These are phyloP conservation scores for Heliocidaris erythrogramma DNA, from an alignment of 35 echinoderm and acorn worm genomes.

Conservation along the genomic window DNA sequence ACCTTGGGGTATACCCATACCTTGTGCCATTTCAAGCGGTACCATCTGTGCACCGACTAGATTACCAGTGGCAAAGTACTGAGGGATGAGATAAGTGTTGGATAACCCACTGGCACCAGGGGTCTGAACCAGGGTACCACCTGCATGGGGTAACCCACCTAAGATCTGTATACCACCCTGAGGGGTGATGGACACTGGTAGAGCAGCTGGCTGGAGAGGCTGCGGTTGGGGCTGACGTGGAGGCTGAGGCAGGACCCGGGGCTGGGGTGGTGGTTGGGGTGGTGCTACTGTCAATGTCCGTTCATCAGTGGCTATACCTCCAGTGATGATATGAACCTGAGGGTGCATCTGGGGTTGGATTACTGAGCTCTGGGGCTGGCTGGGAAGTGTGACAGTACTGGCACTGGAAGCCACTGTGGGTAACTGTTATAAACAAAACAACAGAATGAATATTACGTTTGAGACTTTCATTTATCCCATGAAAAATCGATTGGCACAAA, in stretches of 20 bases:
- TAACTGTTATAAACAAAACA: background rate
- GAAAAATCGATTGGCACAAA: too few species aligned
- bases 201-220: background rate
- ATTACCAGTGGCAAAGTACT: slow-evolving; percentile 21
- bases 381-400: background rate
- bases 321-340: slow-evolving; percentile 29
- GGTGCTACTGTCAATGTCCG: background rate
- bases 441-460: background rate
- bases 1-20: slow-evolving; percentile 31
- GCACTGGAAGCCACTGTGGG: background rate
- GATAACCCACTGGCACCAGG: background rate
- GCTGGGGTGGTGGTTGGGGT: background rate
- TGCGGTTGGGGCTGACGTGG: background rate
- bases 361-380: background rate
- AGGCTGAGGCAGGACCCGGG: background rate
- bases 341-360: slow-evolving; percentile 38
- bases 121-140: slow-evolving; percentile 29
- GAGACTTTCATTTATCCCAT: too few species aligned
- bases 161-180: slow-evolving; percentile 38
- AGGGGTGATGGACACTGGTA: slow-evolving; percentile 18
- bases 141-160: slow-evolving; percentile 11
- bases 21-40: slow-evolving; percentile 28
- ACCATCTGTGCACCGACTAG: slow-evolving; percentile 46
- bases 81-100: slow-evolving; percentile 5
- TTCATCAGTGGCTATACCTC: slow-evolving; percentile 30